Conservation (phyloP, 2,888 invertebrate species). For the Brassicogethes aeneus region DNA sequence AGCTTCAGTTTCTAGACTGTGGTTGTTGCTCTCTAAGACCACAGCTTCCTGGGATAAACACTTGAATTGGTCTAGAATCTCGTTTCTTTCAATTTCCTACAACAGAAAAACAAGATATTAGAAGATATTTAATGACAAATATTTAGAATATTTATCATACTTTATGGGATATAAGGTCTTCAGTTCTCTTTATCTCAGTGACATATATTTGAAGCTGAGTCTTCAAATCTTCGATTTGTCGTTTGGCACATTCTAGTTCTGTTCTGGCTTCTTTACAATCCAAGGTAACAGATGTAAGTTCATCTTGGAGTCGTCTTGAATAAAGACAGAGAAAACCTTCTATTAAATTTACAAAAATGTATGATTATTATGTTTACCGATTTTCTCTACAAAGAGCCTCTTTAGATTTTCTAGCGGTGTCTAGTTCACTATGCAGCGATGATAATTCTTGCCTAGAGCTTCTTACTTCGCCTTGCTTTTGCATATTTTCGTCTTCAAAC, state of each 20-base stretch:
- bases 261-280: conserved; percentile 53
- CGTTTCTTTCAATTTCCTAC: conserved; percentile 69
- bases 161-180: conserved; percentile 64
- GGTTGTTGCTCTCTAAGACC: conserved; percentile 68
- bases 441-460: conserved; percentile 47
- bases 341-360: neutral
- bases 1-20: conserved; percentile 68
- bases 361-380: conserved; percentile 21
- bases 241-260: conserved; percentile 58
- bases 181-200: conserved; percentile 68
- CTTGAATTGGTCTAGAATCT: conserved; percentile 72
- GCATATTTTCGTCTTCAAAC: conserved; percentile 34
- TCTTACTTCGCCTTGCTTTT: conserved; percentile 44
- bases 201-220: conserved; percentile 74
- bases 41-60: conserved; percentile 70
- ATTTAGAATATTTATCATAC: conserved; percentile 30
- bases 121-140: no score
- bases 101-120: conserved; percentile 12
- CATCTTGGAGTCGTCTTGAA: conserved; percentile 60
- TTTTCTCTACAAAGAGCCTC: conserved; percentile 57
- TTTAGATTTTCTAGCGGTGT: conserved; percentile 46
- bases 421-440: conserved; percentile 51
- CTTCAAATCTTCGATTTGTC: conserved; percentile 65
- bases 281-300: conserved; percentile 54
- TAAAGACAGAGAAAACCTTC: neutral